Percentiles rank a stretch among this genome's conserved stretches.
These are phyloP conservation scores for Diabrotica balteata DNA, from an alignment of 2,888 invertebrate genomes.

Conservation along the genomic window DNA sequence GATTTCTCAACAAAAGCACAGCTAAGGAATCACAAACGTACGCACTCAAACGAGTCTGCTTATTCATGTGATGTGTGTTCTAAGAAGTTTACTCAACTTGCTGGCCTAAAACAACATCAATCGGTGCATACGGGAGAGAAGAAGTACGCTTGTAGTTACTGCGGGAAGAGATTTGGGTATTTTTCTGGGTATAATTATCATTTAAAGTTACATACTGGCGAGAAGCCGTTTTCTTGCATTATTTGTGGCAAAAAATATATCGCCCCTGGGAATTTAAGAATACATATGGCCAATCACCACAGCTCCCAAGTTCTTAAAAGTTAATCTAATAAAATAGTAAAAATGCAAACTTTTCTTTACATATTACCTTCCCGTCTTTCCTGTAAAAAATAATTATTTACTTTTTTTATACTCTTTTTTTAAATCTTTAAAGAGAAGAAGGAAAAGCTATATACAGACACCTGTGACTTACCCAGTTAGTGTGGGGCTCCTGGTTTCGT, in stretches of 20 bases:
- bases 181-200: too few species aligned
- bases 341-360: too few species aligned
- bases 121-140: slow-evolving; percentile 59
- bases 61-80: slow-evolving; percentile 43
- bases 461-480: too few species aligned
- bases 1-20: slow-evolving; percentile 48
- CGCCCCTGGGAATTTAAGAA: slow-evolving; percentile 26
- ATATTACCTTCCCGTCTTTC: too few species aligned
- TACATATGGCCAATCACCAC: slow-evolving; percentile 12
- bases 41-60: slow-evolving; percentile 39
- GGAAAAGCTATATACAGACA: too few species aligned
- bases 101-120: slow-evolving; percentile 40
- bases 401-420: too few species aligned
- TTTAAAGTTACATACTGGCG: slow-evolving; percentile 51
- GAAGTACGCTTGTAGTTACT: slow-evolving; percentile 52
- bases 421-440: too few species aligned
- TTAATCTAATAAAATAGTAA: too few species aligned
- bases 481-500: too few species aligned
- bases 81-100: slow-evolving; percentile 53
- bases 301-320: too few species aligned
- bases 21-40: slow-evolving; percentile 44
- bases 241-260: slow-evolving; percentile 62
- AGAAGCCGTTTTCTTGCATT: slow-evolving; percentile 64
- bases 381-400: too few species aligned
- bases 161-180: slow-evolving; percentile 61